Evolutionary conservation across 2,888 invertebrate species (phyloP), one percentile per base, ranked within the genome.

Genomic region (Andrena chrysosceles): DNA sequence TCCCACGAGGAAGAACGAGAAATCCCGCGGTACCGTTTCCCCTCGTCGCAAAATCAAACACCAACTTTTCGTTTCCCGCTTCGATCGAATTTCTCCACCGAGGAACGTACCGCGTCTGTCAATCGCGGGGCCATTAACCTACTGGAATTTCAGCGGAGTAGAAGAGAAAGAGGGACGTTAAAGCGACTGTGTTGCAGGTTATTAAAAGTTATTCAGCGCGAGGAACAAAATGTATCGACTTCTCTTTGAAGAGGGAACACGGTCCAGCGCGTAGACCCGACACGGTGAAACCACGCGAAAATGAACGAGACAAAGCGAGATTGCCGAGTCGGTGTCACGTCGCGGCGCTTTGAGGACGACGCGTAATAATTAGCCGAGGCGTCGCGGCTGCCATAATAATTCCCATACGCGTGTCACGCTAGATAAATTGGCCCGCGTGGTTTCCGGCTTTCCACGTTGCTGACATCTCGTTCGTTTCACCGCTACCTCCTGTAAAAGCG

Each of bases 401-500:
- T 84, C 66, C 66, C 66, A 63, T 16, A 62, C 49, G 16, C 64
- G 63, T 33, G 73, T 64, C 72, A 68, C 62, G 31, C 60, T 62
- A 70, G 67, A 33, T 80, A 77, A 89, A 90, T 89, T 88, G 85
- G 88, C 84, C 85, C 81, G 81, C 82, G 83, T 78, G 75, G 81
- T 71, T 85, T 85, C 64, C 83, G 80, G 81, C 87, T 89, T 89
- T 85, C 87, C 83, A 48, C 26, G 33, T 4, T 6, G 33, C 20
- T 49, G 26, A 13, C 26, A 8, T 48, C 33, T 52, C 33, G 56
- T 67, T 20, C 20, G 33, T 42, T 16, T 5, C 16, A 2, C 13
- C 56, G 42, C 20, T n/a, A 4, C 56, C 13, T 56, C 1, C 4
- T 7, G 49, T 16, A 6, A 63, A 10, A 35, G 64, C 62, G 54